These are phyloP conservation scores for Adoxophyes honmai DNA, from an alignment of 1,140 invertebrate species.

Conservation along the genomic window DNA sequence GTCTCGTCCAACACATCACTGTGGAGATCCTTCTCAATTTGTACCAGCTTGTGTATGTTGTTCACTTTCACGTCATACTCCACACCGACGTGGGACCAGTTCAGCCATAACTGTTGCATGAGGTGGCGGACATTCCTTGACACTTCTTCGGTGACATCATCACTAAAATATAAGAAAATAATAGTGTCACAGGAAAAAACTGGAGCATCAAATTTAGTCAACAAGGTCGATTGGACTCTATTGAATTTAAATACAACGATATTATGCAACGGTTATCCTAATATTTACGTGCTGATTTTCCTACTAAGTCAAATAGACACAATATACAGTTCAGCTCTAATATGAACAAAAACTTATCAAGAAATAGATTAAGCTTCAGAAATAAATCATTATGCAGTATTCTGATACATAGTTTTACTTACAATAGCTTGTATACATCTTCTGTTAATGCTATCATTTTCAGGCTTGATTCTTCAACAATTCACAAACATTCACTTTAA, in stretches of 20 bases:
- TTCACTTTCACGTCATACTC: constrained; percentile 51
- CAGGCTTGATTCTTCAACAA: background rate
- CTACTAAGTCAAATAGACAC: too few relatives aligned
- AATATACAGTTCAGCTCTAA: too few relatives aligned
- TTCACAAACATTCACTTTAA: background rate
- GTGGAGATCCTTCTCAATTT: constrained; percentile 65
- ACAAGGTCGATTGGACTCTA: background rate
- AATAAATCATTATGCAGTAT: too few relatives aligned
- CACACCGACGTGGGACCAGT: constrained; percentile 66
- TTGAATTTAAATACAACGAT: too few relatives aligned
- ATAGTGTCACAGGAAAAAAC: background rate
- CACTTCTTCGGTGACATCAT: constrained; percentile 56
- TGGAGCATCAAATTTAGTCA: background rate
- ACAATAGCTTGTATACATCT: constrained; percentile 52
- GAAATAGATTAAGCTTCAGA: too few relatives aligned
- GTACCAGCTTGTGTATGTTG: constrained; percentile 52
- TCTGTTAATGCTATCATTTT: constrained; percentile 51
- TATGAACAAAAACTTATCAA: too few relatives aligned
- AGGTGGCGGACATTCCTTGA: constrained; percentile 48
- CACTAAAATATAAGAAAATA: constrained; percentile 28
- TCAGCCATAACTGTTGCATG: constrained; percentile 66
- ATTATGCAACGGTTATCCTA: background rate
- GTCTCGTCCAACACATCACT: constrained; percentile 63
- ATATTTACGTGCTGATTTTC: background rate
- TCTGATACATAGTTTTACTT: constrained; percentile 28